phyloP scores from a whole-genome alignment of 2,797 vertebrate species.

The Lacerta viridis region DNA sequence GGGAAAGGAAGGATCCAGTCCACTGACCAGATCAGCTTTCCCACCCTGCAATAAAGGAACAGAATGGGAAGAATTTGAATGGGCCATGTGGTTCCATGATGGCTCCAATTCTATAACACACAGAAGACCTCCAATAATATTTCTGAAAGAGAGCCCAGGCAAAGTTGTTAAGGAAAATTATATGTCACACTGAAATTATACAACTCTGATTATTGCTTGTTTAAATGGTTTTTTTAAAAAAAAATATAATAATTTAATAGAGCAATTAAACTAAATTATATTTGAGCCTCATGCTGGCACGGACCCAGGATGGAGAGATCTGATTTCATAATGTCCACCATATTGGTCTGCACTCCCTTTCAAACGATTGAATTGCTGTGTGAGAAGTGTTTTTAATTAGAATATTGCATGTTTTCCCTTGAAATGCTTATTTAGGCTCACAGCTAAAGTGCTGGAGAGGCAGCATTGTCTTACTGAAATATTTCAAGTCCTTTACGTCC shows the following conservation, averaged over 20 bases:
- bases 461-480: conserved; percentile 14
- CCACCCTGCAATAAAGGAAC: neutral
- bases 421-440: conserved; percentile 44
- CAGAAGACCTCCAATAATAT: conserved; percentile 31
- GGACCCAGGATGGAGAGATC: conserved; percentile 50
- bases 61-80: neutral
- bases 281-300: conserved; percentile 51
- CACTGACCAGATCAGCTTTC: no score
- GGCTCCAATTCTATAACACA: conserved; percentile 51
- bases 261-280: conserved; percentile 80
- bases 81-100: conserved; percentile 35
- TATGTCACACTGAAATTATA: conserved; percentile 67
- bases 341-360: conserved; percentile 35
- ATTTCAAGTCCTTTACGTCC: conserved; percentile 4
- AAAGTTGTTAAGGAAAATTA: conserved; percentile 73
- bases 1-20: no score
- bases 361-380: conserved; percentile 14
- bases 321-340: conserved; percentile 45
- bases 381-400: conserved; percentile 56
- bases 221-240: conserved; percentile 73
- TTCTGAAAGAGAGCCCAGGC: conserved; percentile 58
- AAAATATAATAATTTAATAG: conserved; percentile 79
- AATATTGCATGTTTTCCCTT: conserved; percentile 36
- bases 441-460: fast-evolving
- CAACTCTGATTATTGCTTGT: conserved; percentile 68